Base-by-base conservation (phyloP, 2,113 vertebrate species). In the Hassar affinis region DNA sequence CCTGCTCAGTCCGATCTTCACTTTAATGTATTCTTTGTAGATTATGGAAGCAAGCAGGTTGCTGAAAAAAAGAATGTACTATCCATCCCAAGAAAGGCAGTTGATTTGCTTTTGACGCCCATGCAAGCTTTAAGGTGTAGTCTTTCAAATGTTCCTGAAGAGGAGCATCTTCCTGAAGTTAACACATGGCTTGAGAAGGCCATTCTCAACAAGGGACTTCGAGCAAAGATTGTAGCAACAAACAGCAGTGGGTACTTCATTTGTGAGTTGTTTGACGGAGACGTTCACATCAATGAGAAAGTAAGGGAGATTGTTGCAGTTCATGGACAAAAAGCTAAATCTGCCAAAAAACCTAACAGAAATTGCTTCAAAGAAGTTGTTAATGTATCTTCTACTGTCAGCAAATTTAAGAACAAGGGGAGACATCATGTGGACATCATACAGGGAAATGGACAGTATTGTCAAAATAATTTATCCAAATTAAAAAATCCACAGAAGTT, bases 91-190 rank as follows among this genome's bases (percentile, higher is more conserved):
- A 86, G 88, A 81, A 91, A 92, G 83, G 95, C 93, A 25, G 82
- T 78, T 78, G 94, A 96, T 71, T 79, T 98, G 82, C 72, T 97
- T n/a, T 91, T 93, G 84, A 95, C 90, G 12, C 97, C 97, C n/a
- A 95, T 98, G 95, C 97, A 97, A 92, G 97, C 96, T 78, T 33
- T 98, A 89, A 93, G 90, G 68, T 98, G 93, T 85, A 92, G 86
- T 82, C 93, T 98, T 7, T 89, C 90, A 47, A 91, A 89, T 84
- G 88, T 97, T 85, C 86, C 87, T 66, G 90, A 91, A 79, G 27
- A 83, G 42, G 85, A 93, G 79, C 82, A 92, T 85, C 90, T 94
- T 83, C 72, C 87, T 69, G 91, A 94, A 76, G 91, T 95, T 80
- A 95, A 90, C 86, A 88, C 66, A 0, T 98, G 95, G 95, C 96